Conservation (phyloP, 2,888 invertebrate genomes). For the Pseudococcus viburni region DNA sequence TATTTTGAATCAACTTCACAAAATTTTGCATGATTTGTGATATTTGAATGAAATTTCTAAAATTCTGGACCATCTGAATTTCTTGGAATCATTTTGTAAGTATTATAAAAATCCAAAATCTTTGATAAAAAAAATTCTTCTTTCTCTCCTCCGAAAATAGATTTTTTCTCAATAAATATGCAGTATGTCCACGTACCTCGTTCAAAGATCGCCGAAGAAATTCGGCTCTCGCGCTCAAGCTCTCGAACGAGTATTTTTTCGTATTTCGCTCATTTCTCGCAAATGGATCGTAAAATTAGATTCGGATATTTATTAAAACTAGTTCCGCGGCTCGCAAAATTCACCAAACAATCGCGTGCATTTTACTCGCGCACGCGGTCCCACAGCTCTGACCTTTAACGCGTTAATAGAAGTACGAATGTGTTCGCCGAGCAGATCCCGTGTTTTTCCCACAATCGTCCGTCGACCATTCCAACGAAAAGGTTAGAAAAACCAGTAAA, state of each 20-base stretch:
- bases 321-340: neutral
- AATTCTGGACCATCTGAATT: too few relatives aligned
- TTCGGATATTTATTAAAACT: slow-evolving; percentile 19
- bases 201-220: neutral
- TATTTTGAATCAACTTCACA: too few relatives aligned
- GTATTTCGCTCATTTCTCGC: neutral
- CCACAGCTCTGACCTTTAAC: slow-evolving; percentile 24
- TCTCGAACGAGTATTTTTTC: neutral
- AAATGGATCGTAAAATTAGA: slow-evolving; percentile 45
- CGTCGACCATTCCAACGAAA: slow-evolving; percentile 12
- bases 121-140: too few relatives aligned
- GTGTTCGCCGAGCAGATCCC: neutral
- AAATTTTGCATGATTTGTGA: too few relatives aligned
- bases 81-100: too few relatives aligned
- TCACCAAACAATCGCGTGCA: slow-evolving; percentile 26
- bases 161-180: too few relatives aligned
- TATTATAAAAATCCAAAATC: too few relatives aligned
- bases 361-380: neutral
- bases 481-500: slow-evolving; percentile 38
- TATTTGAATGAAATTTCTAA: too few relatives aligned
- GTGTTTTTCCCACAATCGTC: slow-evolving; percentile 12
- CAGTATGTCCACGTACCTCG: neutral
- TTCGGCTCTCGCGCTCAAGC: neutral
- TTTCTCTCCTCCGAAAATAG: neutral
- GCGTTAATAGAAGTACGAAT: slow-evolving; percentile 14